Evolutionary conservation across 2,888 invertebrate species (phyloP), one percentile per base, ranked within the genome.

Genomic region (Stramonita haemastoma): DNA sequence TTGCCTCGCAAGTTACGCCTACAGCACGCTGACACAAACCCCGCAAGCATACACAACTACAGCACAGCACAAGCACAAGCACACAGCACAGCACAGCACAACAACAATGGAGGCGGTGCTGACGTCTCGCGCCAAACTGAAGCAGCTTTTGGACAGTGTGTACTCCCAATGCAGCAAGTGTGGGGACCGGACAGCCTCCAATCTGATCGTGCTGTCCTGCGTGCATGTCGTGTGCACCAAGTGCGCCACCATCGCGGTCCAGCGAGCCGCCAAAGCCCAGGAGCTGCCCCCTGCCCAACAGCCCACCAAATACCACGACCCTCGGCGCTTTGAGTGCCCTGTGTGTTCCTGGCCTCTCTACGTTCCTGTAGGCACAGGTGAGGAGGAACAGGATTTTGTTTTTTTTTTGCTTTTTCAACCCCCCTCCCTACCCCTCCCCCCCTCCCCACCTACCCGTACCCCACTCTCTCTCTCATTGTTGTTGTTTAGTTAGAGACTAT

Each of bases 191-290:
- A 29, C 57, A n/a, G 85, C 46, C 17, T 32, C 57, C 13, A 26
- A 85, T 17, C 29, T 85, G 56, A 11, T 57, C 0, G 57, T 85
- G 26, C 57, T 85, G 11, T n/a, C 85, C 29, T 85, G 85, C n/a
- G 29, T 85, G 8, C 85, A 85, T 85, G 85, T 85, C 57, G 85
- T 85, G 29, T 85, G 85, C 57, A 85, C 15, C 29, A 17, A 11
- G 22, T 85, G 85, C 19, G 85, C 29, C 15, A 15, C 1, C n/a
- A 29, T 17, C 29, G 85, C 57, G 11, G 2, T 56, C 1, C 85
- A 29, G 32, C 57, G 56, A 19, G 85, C 85, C 15, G 29, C 8
- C 57, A 57, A 29, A 32, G 56, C 85, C 29, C n/a, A 46, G 11
- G 46, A 46, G n/a, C 29, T 57, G 11, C 57, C 85, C 57, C 26